Evolutionary conservation across 2,797 vertebrate genomes (phyloP), one percentile per base, ranked within the genome.

Genomic region (Sebastes cheni): DNA sequence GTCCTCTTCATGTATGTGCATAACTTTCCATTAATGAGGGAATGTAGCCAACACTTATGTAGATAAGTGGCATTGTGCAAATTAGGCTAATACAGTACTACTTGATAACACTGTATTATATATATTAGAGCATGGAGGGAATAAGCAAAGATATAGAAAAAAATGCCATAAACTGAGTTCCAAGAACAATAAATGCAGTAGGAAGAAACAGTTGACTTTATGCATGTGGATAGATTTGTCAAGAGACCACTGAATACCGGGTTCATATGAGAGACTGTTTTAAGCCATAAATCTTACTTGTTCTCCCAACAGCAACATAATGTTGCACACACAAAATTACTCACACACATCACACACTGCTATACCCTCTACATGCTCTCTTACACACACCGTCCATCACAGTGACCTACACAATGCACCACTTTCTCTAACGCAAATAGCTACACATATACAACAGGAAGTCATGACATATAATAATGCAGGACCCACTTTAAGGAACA

Each of bases 211-310:
- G 42, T 55, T 65, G 20, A 12, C 20, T 39, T 23, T 11, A 29
- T 9, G 16, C 67, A 29, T 52, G 39, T 61, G 56, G 22, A 58
- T 36, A 72, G 42, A 79, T 67, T 74, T 69, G 23, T 74, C 81
- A 69, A 56, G 62, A 76, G 58, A 65, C 30, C n/a, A n/a, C 5
- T 65, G 29, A 77, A 29, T 8, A 65, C 12, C n/a, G 50, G 67
- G 72, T 54, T 73, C 54, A 61, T 66, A 66, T n/a, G 58, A 72
- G 58, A 64, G 27, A 73, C 23, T 55, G 29, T 73, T 66, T 22
- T 20, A 18, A 52, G 32, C 78, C 13, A 79, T 72, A 65, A 34
- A 68, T 85, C 39, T 71, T 18, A 61, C 29, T 67, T 56, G n/a
- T 27, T 62, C 12, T 67, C 32, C 46, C 8, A 34, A 32, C 36